These are phyloP conservation scores for Drosophila nigricruria DNA, from an alignment of 2,888 invertebrate species.

Conservation along the genomic window DNA sequence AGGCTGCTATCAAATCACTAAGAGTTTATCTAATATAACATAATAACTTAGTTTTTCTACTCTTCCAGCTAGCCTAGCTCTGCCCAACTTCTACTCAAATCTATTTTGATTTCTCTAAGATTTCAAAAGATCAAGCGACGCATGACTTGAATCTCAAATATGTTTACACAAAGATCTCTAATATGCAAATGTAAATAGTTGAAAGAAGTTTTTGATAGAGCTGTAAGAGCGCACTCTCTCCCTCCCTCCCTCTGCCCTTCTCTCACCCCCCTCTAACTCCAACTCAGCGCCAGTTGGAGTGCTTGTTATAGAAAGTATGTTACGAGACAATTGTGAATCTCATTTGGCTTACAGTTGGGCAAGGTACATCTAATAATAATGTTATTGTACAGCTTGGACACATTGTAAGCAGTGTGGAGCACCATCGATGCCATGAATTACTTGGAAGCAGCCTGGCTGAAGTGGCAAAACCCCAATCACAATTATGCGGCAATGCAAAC, in stretches of 20 bases:
- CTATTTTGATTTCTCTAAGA: neutral
- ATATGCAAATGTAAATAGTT: slow-evolving; percentile 1
- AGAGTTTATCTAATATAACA: neutral
- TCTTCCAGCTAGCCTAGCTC: too few relatives aligned
- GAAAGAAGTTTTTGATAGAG: slow-evolving; percentile 1
- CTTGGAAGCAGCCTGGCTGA: slow-evolving; percentile 38
- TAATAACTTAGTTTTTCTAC: neutral
- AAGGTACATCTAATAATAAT: slow-evolving; percentile 47
- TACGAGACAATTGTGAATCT: slow-evolving; percentile 7
- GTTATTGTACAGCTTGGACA: slow-evolving; percentile 41
- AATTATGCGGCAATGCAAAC: slow-evolving; percentile 55
- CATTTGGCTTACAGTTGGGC: slow-evolving; percentile 16
- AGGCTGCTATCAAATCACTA: neutral
- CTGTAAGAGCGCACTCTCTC: neutral
- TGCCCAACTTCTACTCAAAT: neutral
- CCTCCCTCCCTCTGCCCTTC: too few relatives aligned
- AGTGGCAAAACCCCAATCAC: slow-evolving; percentile 57
- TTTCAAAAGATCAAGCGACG: neutral
- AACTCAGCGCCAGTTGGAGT: neutral
- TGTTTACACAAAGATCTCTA: slow-evolving; percentile 5
- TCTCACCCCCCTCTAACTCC: neutral
- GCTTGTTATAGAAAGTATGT: slow-evolving; percentile 15
- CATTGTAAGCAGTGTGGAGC: slow-evolving; percentile 61
- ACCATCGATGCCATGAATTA: slow-evolving; percentile 55
- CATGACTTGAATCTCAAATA: neutral